Conservation (phyloP, 2,797 vertebrate species). For the Gambusia yucatana region DNA sequence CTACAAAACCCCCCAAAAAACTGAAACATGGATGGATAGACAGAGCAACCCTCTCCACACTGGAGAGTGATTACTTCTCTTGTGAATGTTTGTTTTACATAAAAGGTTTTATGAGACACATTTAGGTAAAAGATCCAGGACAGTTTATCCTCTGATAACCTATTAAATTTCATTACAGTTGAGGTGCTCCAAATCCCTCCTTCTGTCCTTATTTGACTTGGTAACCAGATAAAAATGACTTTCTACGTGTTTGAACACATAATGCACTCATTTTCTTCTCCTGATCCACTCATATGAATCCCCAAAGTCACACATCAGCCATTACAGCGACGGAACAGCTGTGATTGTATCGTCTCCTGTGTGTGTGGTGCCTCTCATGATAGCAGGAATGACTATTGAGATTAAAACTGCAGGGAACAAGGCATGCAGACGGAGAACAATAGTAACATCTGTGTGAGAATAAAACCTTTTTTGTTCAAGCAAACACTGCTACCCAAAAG, state of each 20-base stretch:
- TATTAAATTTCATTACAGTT: conserved; percentile 5
- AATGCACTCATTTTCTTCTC: background rate
- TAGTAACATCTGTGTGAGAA: background rate
- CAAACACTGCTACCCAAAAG: conserved; percentile 14
- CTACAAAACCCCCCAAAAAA: no score
- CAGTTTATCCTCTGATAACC: conserved; percentile 1
- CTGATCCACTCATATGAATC: background rate
- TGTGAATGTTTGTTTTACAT: background rate
- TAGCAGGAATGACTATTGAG: conserved; percentile 14
- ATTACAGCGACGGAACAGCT: conserved; percentile 37
- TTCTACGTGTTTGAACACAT: background rate
- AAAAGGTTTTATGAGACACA: background rate
- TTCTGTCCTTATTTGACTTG: conserved; percentile 15
- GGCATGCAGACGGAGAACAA: background rate
- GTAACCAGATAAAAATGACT: conserved; percentile 2
- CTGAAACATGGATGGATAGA: background rate
- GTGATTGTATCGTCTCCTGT: conserved; percentile 9
- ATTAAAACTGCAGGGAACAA: conserved; percentile 23
- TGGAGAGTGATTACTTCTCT: background rate
- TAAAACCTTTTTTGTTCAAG: conserved; percentile 5
- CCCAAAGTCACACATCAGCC: conserved; percentile 6
- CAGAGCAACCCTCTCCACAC: background rate
- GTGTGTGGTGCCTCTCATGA: conserved; percentile 12
- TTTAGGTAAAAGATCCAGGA: conserved; percentile 8
- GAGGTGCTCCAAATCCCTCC: conserved; percentile 1